Evolutionary conservation across 2,797 vertebrate genomes (phyloP), one percentile per base, ranked within the genome.

Genomic region (Cygnus olor): DNA sequence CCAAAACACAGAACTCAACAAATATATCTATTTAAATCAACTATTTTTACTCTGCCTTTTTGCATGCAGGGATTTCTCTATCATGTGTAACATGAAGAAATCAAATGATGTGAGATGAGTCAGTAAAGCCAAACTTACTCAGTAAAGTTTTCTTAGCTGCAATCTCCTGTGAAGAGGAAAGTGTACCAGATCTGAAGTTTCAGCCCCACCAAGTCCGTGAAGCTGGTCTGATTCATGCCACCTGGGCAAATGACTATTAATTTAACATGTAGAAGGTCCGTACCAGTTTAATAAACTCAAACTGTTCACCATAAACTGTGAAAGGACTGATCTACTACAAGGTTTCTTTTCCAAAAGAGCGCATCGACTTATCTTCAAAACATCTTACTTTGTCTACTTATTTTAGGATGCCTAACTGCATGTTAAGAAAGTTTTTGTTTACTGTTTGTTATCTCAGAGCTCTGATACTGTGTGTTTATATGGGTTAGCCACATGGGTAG

Each of bases 201-300:
- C 69, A 89, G 42, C 34, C 30, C 40, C 28, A 66, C 70, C 40
- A 64, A 49, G n/a, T 64, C 60, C 4, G 0, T 27, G 44, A 86
- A 11, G 25, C 22, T 2, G 70, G 22, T 72, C 34, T 36, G 24
- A 63, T 84, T 88, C 66, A 42, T 47, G 58, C 10, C 38, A 44
- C 6, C 13, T 66, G 30, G 32, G 8, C 22, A 83, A 83, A 69
- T 0, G 3, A 16, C 44, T 84, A 20, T 57, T 77, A 47, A 80
- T 89, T 76, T 73, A 77, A 71, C 51, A 82, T 60, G 10, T 11
- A 42, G 51, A 90, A 83, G 25, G 28, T 5, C 56, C 6, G 13
- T 60, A 80, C 11, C 72, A 89, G 76, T 92, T 94, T 89, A 93
- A 76, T 80, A 78, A 96, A 95, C 58, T 14, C 32, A 82, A 92